Evolutionary conservation across 2,113 vertebrate species (phyloP).

Genomic region (Lepisosteus oculatus): DNA sequence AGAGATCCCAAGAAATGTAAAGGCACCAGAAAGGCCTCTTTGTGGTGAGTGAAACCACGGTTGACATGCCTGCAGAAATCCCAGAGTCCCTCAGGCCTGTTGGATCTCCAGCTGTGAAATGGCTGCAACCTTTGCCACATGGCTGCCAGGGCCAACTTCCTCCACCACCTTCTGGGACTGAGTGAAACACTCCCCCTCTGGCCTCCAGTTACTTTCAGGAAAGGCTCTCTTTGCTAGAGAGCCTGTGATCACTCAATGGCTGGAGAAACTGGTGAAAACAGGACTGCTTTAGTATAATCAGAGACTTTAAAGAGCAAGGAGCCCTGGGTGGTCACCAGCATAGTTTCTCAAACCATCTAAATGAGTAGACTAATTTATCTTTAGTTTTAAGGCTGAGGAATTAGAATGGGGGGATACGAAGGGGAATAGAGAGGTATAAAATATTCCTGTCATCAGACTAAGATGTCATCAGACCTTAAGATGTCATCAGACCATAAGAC

Average conservation of each 20-base stretch:
- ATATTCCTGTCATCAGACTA: too few species aligned
- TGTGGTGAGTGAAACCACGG: constrained; percentile 44
- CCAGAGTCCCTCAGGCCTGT: constrained; percentile 23
- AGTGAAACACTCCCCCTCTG: neutral
- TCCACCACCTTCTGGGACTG: neutral
- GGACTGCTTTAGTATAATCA: neutral
- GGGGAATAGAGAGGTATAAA: too few species aligned
- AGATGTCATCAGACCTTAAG: too few species aligned
- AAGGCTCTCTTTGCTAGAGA: neutral
- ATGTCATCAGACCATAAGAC: too few species aligned
- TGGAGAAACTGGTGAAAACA: neutral
- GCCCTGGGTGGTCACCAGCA: neutral
- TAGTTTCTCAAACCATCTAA: neutral
- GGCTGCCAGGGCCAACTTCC: constrained; percentile 21
- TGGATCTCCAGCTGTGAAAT: constrained; percentile 38
- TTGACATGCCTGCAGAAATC: constrained; percentile 31
- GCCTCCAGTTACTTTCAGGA: neutral
- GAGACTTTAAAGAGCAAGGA: neutral
- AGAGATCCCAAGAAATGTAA: constrained; percentile 11
- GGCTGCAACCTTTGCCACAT: constrained; percentile 33
- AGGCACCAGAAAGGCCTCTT: constrained; percentile 51
- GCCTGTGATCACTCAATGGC: neutral
- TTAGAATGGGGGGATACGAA: neutral
- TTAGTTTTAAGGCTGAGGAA: neutral
- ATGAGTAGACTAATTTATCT: neutral